Conservation (phyloP, 2,113 vertebrate species). For the Chaenogobius annularis region DNA sequence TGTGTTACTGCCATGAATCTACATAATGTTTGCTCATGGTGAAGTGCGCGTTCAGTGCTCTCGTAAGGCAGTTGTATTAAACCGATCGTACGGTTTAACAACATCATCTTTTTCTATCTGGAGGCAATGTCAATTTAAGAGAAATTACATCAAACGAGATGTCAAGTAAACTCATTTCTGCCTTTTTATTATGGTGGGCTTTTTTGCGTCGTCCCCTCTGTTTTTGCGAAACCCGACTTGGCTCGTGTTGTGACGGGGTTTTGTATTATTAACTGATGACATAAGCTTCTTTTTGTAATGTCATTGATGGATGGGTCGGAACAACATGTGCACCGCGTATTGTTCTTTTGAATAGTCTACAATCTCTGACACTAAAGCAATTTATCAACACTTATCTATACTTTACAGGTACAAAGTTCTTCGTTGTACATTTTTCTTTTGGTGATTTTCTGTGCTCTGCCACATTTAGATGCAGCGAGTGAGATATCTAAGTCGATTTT, state of each 20-base stretch:
- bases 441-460: too few species aligned
- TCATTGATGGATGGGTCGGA: background rate
- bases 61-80: background rate
- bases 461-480: conserved; percentile 5
- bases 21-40: conserved; percentile 23
- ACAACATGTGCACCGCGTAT: background rate
- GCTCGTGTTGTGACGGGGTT: background rate
- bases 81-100: background rate
- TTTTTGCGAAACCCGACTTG: background rate
- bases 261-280: background rate
- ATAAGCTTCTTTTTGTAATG: background rate
- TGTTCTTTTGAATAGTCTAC: background rate
- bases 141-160: background rate
- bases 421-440: background rate
- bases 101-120: background rate
- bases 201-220: background rate
- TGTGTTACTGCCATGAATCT: conserved; percentile 11
- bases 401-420: background rate
- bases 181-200: background rate
- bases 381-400: background rate
- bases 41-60: conserved; percentile 28
- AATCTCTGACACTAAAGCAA: background rate
- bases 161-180: background rate
- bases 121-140: background rate
- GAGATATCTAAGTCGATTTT: conserved; percentile 31